Conservation (phyloP, 2,113 vertebrate species). For the Chauna torquata region DNA sequence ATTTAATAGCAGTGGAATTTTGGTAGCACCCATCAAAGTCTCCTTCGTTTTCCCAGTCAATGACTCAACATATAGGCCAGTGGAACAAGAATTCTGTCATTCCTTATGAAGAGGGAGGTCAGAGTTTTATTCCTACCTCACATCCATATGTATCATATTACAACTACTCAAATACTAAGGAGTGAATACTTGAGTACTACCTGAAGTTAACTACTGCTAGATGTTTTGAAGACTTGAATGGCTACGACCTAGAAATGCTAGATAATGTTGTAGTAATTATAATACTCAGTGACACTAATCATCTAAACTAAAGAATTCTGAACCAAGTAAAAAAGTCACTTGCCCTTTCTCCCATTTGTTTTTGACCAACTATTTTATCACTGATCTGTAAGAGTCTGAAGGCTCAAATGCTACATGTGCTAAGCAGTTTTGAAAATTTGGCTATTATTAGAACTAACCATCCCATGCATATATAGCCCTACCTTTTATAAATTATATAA, state of each 20-base stretch:
- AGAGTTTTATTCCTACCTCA: neutral
- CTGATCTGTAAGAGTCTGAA: neutral
- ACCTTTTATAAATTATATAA: conserved; percentile 6
- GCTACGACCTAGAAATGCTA: neutral
- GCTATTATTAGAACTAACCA: neutral
- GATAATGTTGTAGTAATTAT: neutral
- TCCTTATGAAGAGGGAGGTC: neutral
- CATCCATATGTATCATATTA: neutral
- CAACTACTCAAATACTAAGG: neutral
- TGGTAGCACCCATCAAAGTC: neutral
- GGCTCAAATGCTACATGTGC: neutral
- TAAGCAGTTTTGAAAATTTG: neutral
- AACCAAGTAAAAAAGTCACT: neutral
- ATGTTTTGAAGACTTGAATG: neutral
- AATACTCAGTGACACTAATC: neutral
- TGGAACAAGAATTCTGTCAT: neutral
- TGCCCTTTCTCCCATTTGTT: neutral
- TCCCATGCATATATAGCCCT: neutral
- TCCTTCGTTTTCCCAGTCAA: neutral
- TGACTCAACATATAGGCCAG: neutral
- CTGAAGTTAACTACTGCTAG: neutral
- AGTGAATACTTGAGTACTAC: neutral
- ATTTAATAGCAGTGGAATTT: neutral
- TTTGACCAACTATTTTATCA: neutral
- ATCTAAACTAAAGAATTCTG: neutral